Conservation (phyloP, 2,888 invertebrate genomes). For the Mythimna lalbum region DNA sequence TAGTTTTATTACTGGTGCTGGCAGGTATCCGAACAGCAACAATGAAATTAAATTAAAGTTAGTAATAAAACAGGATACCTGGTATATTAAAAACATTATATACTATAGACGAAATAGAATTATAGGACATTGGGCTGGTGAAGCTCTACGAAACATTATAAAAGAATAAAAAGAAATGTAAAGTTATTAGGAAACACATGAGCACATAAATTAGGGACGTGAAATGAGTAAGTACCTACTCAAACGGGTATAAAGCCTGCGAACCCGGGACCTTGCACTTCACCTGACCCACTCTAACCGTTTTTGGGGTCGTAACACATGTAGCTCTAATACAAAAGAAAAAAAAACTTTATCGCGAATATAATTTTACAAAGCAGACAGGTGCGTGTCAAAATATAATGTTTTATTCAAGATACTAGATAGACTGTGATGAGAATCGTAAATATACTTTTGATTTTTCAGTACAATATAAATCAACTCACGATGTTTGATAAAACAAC, state of each 20-base stretch:
- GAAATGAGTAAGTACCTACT: conserved; percentile 25
- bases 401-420: conserved; percentile 46
- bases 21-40: conserved; percentile 27
- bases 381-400: conserved; percentile 23
- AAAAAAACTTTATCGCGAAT: conserved; percentile 1
- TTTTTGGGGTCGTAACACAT: conserved; percentile 15
- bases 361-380: conserved; percentile 24
- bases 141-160: background rate
- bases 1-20: conserved; percentile 34
- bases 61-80: background rate
- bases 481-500: conserved; percentile 39
- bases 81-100: background rate
- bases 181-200: background rate
- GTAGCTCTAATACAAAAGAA: background rate
- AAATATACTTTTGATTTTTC: conserved; percentile 32
- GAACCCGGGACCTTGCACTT: conserved; percentile 45
- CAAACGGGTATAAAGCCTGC: conserved; percentile 15
- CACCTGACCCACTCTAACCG: conserved; percentile 18
- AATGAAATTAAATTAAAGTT: conserved; percentile 30
- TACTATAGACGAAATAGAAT: too few species aligned
- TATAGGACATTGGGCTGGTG: background rate
- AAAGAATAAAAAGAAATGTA: background rate
- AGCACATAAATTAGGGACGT: conserved; percentile 2
- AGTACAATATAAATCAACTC: conserved; percentile 29
- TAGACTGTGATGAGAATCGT: conserved; percentile 29